Percentiles rank a stretch among this genome's conserved stretches.
These are phyloP conservation scores for Tor tambroides DNA, from an alignment of 2,113 vertebrate genomes.

Conservation along the genomic window DNA sequence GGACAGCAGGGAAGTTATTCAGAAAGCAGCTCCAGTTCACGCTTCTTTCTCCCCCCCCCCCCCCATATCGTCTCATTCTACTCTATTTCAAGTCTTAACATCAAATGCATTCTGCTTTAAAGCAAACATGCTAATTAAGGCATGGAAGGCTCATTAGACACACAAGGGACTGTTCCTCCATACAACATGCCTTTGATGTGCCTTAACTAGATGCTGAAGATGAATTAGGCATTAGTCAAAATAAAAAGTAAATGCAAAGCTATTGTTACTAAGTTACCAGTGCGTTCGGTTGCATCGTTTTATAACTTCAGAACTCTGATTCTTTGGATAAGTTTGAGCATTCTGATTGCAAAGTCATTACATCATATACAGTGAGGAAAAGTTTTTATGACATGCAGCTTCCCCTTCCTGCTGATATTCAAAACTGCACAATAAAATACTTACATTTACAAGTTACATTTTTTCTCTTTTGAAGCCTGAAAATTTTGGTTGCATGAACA, in stretches of 20 bases:
- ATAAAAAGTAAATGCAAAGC: conserved; percentile 25
- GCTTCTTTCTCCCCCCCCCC: not conserved
- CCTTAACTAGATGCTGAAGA: not conserved
- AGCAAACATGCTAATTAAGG: conserved; percentile 55
- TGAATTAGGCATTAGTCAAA: conserved; percentile 40
- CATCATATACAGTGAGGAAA: conserved; percentile 13
- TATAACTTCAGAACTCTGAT: conserved; percentile 19
- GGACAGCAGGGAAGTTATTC: not conserved
- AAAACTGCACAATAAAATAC: not conserved
- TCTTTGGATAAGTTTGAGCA: not conserved
- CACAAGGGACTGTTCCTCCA: conserved; percentile 20
- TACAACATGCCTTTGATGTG: conserved; percentile 48
- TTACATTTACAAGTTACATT: not conserved
- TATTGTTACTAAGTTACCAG: conserved; percentile 27
- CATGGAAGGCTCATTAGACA: conserved; percentile 37
- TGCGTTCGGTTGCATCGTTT: not conserved
- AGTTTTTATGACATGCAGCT: not conserved
- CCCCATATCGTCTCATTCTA: not conserved
- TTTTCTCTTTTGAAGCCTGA: not conserved
- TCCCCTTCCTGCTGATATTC: not conserved
- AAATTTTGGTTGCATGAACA: no score
- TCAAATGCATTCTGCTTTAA: conserved; percentile 38
- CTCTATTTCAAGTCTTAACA: conserved; percentile 1
- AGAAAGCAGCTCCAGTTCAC: not conserved
- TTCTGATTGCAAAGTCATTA: conserved; percentile 37